These are phyloP conservation scores for Ciconia boyciana DNA, from an alignment of 2,113 vertebrate genomes.

Conservation along the genomic window DNA sequence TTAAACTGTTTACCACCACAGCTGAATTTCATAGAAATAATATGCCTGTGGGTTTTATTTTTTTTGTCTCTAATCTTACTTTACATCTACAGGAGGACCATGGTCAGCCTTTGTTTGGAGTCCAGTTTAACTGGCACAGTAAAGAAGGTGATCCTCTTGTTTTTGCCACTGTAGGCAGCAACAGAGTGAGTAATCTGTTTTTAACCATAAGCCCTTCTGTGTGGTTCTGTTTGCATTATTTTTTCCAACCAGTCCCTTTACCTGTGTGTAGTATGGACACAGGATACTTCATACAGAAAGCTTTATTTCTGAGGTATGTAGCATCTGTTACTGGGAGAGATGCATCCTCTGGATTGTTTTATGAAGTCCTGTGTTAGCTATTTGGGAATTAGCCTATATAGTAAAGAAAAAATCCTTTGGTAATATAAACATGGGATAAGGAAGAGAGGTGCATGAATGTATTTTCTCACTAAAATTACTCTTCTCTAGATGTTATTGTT, in stretches of 20 bases:
- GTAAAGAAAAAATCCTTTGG: not conserved
- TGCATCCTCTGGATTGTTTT: not conserved
- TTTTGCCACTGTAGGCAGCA: conserved; percentile 97
- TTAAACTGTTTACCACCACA: not conserved
- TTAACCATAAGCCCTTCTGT: not conserved
- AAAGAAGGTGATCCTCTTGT: conserved; percentile 98
- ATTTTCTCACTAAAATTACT: not conserved
- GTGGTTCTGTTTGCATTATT: not conserved
- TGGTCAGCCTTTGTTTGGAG: conserved; percentile 94
- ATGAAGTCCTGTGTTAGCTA: not conserved
- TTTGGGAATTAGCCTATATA: not conserved
- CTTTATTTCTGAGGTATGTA: not conserved
- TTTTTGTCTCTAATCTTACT: not conserved
- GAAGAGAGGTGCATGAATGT: not conserved
- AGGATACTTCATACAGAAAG: not conserved
- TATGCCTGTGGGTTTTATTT: not conserved
- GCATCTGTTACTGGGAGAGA: not conserved
- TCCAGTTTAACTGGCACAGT: conserved; percentile 99
- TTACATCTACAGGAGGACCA: conserved; percentile 88
- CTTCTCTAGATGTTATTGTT: not conserved
- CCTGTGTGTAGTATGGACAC: not conserved
- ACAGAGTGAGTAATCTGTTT: conserved; percentile 81
- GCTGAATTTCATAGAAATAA: not conserved
- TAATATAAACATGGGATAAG: not conserved
- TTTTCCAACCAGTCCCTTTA: not conserved